Conservation (phyloP, 1,140 invertebrate species). For the Philotrypesis tridentata region DNA sequence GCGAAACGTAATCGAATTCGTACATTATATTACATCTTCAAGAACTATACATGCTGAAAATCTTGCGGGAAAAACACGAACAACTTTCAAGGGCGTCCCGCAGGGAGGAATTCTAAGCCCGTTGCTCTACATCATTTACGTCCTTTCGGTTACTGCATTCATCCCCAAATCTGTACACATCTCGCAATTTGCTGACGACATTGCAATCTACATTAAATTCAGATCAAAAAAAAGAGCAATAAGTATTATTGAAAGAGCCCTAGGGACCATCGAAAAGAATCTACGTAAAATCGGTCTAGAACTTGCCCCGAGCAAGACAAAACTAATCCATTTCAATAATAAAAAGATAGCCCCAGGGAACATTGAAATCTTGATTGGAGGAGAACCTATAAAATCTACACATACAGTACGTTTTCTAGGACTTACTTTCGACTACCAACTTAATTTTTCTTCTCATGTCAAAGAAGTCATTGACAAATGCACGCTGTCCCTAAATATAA, state of each 20-base stretch:
- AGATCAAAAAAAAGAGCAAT: neutral
- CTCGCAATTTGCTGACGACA: constrained; percentile 15
- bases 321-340: constrained; percentile 16
- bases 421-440: neutral
- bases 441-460: neutral
- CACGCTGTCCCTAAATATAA: neutral
- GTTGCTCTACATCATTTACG: no score
- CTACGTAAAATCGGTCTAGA: neutral
- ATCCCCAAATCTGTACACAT: no score
- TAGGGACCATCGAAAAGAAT: neutral
- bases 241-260: neutral
- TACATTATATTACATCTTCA: no score
- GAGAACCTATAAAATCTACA: neutral
- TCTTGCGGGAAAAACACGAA: no score
- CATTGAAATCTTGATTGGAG: neutral
- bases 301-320: neutral
- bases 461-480: neutral
- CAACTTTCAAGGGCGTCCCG: no score
- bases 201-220: neutral
- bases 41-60: no score
- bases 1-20: no score
- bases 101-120: no score
- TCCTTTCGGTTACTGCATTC: no score
- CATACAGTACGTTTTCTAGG: constrained; percentile 4
- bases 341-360: neutral